A percentile compares a stretch with the other conserved stretches of the same genome.
Conservation (phyloP, 2,888 invertebrate species). For the Cephonodes hylas region DNA sequence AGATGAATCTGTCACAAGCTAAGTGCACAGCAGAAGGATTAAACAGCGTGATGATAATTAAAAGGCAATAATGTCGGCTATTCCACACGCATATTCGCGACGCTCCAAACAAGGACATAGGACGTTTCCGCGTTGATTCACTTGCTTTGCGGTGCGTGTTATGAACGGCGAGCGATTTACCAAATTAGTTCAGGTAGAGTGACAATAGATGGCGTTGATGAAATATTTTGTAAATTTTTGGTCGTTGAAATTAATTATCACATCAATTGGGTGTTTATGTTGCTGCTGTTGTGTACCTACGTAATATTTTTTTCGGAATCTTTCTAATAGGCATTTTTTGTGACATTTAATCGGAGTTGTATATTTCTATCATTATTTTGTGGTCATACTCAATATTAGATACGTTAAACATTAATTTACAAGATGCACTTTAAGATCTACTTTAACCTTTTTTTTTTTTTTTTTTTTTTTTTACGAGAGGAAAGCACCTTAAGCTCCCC, state of each 20-base stretch:
- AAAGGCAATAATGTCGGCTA: constrained; percentile 61
- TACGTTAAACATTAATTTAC: too few species aligned
- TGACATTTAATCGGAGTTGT: too few species aligned
- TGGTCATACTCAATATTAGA: too few species aligned
- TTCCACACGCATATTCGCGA: constrained; percentile 68
- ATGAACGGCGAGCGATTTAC: constrained; percentile 23
- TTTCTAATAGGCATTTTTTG: too few species aligned
- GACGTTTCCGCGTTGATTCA: constrained; percentile 76
- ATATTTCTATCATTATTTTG: too few species aligned
- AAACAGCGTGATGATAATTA: constrained; percentile 71
- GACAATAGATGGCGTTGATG: neutral
- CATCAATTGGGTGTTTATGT: neutral
- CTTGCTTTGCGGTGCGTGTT: constrained; percentile 36
- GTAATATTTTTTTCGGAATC: too few species aligned
- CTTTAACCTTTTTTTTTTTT: too few species aligned
- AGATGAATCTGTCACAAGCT: neutral
- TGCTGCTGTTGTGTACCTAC: too few species aligned
- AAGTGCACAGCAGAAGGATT: constrained; percentile 42
- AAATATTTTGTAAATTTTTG: neutral
- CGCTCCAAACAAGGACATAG: constrained; percentile 73
- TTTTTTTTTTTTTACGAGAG: too few species aligned
- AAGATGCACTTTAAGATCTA: too few species aligned
- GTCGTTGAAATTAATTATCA: neutral
- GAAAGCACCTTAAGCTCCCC: too few species aligned
- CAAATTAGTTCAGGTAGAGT: neutral